Base-by-base conservation (phyloP, 2,113 vertebrate genomes). In the Corythornis vintsioides region DNA sequence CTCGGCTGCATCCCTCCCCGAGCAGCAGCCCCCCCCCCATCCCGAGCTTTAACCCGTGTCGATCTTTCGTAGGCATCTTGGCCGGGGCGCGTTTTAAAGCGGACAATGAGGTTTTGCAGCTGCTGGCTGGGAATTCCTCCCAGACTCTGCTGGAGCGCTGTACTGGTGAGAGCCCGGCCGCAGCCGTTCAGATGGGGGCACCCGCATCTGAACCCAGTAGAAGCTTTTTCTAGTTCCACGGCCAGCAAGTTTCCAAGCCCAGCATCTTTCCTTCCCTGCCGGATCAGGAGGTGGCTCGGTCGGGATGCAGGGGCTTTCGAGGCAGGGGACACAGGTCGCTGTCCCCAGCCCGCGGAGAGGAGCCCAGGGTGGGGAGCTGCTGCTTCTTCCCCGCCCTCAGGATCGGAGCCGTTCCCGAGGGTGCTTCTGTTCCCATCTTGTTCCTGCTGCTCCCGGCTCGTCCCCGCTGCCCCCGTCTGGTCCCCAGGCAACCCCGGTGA, bases 141-240 rank as follows among this genome's bases (percentile, higher is more conserved):
- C 92, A 78, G 89, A 22, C 48, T 2, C 92, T 89, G 6, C 19
- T 92, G 89, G 92, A 94, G 40, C 92, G 76, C 7, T 94, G 92
- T 69, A 73, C 92, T 4, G 92, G 92, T 92, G 92, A 94, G 92
- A 65, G 52, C 63, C 77, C 38, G 16, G 77, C 59, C 9, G 13
- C 57, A 61, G 65, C 64, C 24, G 26, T 81, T 89, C 83, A 13
- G 83, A 83, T 65, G 88, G 18, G 29, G 5, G 38, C 18, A 8
- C 29, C 72, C 16, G 1, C 55, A 48, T 83, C 92, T 45, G 72
- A 83, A 83, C 83, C 61, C 50, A 3, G 69, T 31, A 48, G 80
- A 52, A 20, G 72, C 61, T 75, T 59, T 4, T 2, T 9, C 13
- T 61, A 6, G 8, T 10, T 15, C 60, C 5, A 29, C 20, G 26